Percentiles rank a stretch among this genome's conserved stretches.
phyloP scores from a whole-genome alignment of 2,113 vertebrate genomes.

The Columba livia region DNA sequence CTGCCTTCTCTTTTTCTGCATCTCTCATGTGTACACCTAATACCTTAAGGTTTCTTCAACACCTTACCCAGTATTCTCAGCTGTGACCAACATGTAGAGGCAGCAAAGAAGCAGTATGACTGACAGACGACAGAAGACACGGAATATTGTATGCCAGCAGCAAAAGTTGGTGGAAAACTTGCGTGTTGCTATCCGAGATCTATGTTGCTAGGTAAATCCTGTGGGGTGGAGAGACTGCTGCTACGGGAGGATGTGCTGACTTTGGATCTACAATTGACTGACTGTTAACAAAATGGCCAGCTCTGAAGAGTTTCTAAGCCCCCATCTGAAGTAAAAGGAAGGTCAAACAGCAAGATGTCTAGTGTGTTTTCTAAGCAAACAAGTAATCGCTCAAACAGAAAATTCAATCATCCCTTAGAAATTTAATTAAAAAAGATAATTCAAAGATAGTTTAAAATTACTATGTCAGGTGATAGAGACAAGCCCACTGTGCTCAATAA shows the following conservation, averaged over 20 bases:
- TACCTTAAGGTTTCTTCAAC: background rate
- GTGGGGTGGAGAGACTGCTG: background rate
- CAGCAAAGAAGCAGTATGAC: background rate
- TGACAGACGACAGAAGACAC: background rate
- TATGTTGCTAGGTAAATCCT: background rate
- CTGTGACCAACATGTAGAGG: background rate
- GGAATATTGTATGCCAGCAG: background rate
- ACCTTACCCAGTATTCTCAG: background rate
- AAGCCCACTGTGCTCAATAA: slow-evolving; percentile 54
- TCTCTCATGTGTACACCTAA: background rate
- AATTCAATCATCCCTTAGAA: slow-evolving; percentile 36
- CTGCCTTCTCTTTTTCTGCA: background rate
- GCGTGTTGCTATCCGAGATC: background rate
- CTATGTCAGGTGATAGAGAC: slow-evolving; percentile 43
- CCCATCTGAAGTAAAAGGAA: background rate
- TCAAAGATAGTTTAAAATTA: slow-evolving; percentile 64
- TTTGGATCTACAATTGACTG: background rate
- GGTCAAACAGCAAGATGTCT: background rate
- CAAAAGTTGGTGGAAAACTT: background rate
- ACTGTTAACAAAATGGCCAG: background rate
- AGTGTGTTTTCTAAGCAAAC: slow-evolving; percentile 35
- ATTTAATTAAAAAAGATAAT: slow-evolving; percentile 67
- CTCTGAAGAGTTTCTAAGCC: background rate
- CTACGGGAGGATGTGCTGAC: background rate
- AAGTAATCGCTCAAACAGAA: slow-evolving; percentile 34